Percentiles rank a stretch among this genome's conserved stretches.
Conservation (phyloP, 2,797 vertebrate genomes). For the Fringilla coelebs region DNA sequence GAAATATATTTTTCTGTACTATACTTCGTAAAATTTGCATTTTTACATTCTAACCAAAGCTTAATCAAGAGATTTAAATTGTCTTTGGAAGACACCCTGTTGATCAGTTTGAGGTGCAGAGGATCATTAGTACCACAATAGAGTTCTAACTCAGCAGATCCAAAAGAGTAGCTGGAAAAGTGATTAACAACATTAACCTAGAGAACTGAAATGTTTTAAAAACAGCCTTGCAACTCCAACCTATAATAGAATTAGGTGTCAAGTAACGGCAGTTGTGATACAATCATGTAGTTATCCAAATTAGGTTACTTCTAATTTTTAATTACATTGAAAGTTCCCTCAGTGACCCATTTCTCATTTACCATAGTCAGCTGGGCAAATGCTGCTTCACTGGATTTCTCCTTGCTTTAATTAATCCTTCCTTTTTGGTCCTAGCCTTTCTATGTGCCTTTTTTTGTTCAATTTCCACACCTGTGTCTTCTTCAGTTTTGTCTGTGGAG, state of each 20-base stretch:
- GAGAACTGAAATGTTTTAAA: neutral
- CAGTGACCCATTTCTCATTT: neutral
- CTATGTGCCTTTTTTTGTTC: neutral
- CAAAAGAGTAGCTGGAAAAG: neutral
- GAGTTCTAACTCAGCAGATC: neutral
- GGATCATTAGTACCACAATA: neutral
- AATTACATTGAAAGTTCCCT: neutral
- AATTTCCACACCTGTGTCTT: neutral
- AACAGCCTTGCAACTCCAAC: neutral
- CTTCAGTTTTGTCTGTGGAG: neutral
- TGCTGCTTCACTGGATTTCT: neutral
- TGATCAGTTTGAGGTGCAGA: neutral
- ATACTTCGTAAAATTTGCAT: neutral
- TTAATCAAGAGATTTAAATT: neutral
- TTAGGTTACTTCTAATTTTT: neutral
- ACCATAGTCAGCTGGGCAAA: neutral
- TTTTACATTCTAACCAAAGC: neutral
- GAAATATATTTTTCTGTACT: neutral
- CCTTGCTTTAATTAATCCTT: neutral
- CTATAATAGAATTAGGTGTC: neutral
- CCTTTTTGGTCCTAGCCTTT: neutral
- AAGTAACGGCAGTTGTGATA: neutral
- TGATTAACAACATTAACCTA: neutral
- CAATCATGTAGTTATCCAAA: neutral
- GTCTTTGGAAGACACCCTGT: neutral